Conservation (phyloP, 2,888 invertebrate genomes). For the Tenthredo scrophulariae region DNA sequence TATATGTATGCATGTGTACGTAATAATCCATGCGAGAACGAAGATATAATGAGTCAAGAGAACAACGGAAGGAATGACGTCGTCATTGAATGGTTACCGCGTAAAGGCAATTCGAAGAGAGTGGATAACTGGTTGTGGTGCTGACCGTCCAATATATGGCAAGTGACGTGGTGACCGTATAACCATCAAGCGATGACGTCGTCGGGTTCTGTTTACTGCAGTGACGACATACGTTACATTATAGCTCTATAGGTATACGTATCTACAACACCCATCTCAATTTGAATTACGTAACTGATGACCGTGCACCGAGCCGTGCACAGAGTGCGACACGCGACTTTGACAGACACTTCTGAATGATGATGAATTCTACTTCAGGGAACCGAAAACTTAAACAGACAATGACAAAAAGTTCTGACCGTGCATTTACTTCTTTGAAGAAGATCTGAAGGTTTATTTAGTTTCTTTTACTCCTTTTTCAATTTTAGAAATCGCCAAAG, state of each 20-base stretch:
- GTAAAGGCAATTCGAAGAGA: conserved; percentile 42
- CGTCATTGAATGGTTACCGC: conserved; percentile 32
- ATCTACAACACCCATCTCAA: conserved; percentile 7
- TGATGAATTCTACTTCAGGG: neutral
- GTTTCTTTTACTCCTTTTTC: neutral
- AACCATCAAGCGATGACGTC: conserved; percentile 41
- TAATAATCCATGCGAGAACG: conserved; percentile 18
- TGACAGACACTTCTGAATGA: neutral
- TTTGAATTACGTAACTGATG: conserved; percentile 47
- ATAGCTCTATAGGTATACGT: conserved; percentile 12
- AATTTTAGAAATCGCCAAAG: no score
- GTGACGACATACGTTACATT: conserved; percentile 34
- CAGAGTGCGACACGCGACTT: conserved; percentile 21
- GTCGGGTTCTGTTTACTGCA: conserved; percentile 42
- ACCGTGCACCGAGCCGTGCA: neutral
- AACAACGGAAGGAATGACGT: conserved; percentile 45
- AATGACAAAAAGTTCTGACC: neutral
- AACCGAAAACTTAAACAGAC: neutral
- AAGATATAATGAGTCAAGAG: conserved; percentile 36
- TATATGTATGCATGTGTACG: neutral
- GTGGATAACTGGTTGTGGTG: conserved; percentile 50
- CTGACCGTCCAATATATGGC: conserved; percentile 34
- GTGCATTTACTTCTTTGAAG: no score
- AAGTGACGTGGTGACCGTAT: conserved; percentile 44
- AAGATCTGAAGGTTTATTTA: neutral